Conservation (phyloP, 1,140 invertebrate species). For the Diachasma alloeum region DNA sequence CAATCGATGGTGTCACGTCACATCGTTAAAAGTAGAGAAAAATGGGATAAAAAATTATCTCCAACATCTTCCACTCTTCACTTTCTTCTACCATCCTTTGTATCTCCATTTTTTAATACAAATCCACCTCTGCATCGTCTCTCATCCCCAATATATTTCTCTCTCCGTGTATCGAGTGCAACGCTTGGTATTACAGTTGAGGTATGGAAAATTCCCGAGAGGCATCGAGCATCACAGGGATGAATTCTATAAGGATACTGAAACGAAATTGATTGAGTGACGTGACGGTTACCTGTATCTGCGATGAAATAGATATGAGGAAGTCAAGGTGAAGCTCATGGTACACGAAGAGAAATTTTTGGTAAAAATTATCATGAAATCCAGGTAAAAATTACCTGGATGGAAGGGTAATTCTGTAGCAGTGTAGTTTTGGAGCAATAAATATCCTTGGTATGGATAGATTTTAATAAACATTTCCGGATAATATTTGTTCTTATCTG, state of each 20-base stretch:
- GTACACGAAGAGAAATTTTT: not conserved
- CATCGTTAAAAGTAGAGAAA: constrained; percentile 12
- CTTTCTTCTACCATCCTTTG: not conserved
- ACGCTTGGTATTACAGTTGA: no score
- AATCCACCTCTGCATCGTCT: not conserved
- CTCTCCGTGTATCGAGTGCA: no score
- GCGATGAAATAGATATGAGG: not conserved
- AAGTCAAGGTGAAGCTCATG: not conserved
- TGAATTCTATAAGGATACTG: not conserved
- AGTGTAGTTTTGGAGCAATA: no score
- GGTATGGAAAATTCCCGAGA: not conserved
- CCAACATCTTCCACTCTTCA: not conserved
- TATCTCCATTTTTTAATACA: not conserved
- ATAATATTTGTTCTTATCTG: no score
- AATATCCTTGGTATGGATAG: no score
- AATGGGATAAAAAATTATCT: not conserved
- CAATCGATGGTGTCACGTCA: constrained; percentile 21
- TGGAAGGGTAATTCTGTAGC: no score
- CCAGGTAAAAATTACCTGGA: no score
- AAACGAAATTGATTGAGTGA: constrained; percentile 2
- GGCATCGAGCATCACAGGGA: not conserved
- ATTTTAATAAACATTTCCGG: no score
- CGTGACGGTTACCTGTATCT: not conserved
- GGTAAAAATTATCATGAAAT: no score
- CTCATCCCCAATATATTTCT: no score